Base-by-base conservation (phyloP, 2,797 vertebrate genomes). In the Coregonus suidteri region DNA sequence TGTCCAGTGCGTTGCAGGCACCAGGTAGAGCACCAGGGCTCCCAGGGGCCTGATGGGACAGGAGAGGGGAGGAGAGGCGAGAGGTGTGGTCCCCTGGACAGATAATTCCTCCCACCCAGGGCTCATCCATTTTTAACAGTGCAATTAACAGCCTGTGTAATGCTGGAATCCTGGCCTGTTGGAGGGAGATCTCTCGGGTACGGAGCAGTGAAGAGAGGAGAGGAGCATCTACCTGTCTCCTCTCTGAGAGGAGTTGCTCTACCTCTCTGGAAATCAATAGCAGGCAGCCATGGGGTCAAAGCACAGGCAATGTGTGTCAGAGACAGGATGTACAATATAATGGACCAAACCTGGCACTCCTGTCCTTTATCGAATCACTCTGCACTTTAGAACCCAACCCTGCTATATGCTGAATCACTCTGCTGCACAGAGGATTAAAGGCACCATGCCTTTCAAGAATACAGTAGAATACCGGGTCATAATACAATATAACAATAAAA, bases 101-200 rank as follows among this genome's bases (percentile, higher is more conserved):
- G 25, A 25, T 71, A 20, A 30, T 14, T 71, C 47, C 52, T 71
- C 47, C 47, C 47, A 3, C n/a, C 70, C 67, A 41, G 34, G 35
- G n/a, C 62, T 65, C 25, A 31, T 65, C 62, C 68, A 47, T 70
- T 72, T 72, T 34, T 72, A 56, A 72, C 73, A 74, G 20, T 18
- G 52, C 71, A 54, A 72, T 72, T 72, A 72, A 72, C 71, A 72
- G 15, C 52, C 52, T 72, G 52, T 31, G 30, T 53, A 4, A 7
- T 5, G 25, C 51, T 72, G 30, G 16, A 4, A 31, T 52, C 70
- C 51, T 5, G 14, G 51, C 51, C 71, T 30, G 25, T 64, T 72
- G 51, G 51, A 34, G 71, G 51, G 51, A 53, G 52, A 30, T 54
- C 71, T 53, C 71, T 13, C 16, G 11, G n/a, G 31, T 67, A 67